Evolutionary conservation across 2,113 vertebrate genomes (phyloP).

Genomic region (Microcebus tavaratra): DNA sequence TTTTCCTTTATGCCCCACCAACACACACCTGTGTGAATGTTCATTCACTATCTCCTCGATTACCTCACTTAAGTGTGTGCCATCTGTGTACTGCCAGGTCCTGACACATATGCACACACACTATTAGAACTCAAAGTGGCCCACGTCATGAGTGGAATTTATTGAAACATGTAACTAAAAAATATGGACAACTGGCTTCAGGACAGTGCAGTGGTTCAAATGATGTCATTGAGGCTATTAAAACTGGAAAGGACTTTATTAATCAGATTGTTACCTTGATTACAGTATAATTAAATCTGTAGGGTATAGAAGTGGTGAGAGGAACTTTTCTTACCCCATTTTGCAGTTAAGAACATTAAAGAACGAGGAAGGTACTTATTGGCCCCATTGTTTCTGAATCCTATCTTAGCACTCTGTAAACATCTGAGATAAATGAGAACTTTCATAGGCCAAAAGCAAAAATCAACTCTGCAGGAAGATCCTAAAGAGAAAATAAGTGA

Average conservation of each 20-base stretch:
- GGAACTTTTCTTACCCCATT: not conserved
- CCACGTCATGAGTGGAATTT: not conserved
- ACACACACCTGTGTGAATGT: not conserved
- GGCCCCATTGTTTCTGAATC: not conserved
- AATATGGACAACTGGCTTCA: not conserved
- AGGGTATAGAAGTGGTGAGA: not conserved
- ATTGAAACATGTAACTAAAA: not conserved
- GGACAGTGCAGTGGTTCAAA: not conserved
- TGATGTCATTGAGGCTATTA: not conserved
- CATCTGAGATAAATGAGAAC: constrained; percentile 12
- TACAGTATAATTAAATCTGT: not conserved
- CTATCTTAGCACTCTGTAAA: not conserved
- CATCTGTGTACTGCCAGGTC: not conserved
- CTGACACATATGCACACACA: not conserved
- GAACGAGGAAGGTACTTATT: not conserved
- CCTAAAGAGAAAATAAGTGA: not conserved
- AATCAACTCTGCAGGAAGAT: not conserved
- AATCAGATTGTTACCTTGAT: not conserved
- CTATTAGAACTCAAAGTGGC: not conserved
- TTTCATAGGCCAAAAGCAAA: not conserved
- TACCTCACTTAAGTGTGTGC: not conserved
- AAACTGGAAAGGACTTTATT: not conserved
- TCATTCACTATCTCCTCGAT: not conserved
- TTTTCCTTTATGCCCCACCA: not conserved
- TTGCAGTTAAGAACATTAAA: not conserved